Conservation (phyloP, 1,140 invertebrate genomes). For the Aphaenogaster rudis region DNA sequence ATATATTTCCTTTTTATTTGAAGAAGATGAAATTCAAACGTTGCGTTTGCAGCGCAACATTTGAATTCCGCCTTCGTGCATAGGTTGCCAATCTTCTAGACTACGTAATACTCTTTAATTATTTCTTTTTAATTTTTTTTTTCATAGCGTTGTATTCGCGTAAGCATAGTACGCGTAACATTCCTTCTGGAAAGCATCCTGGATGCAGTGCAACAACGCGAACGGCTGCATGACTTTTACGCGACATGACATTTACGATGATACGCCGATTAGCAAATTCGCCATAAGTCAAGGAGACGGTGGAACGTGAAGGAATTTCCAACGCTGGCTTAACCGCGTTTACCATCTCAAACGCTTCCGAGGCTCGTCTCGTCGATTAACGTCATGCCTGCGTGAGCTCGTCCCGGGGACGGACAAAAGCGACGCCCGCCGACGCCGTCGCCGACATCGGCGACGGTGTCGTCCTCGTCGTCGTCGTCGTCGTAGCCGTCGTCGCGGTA, state of each 20-base stretch:
- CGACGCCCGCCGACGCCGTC: conserved; percentile 51
- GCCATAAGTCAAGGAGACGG: conserved; percentile 31
- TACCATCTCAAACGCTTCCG: conserved; percentile 51
- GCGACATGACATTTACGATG: background rate
- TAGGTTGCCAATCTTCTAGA: background rate
- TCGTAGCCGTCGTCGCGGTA: conserved; percentile 50
- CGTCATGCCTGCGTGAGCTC: conserved; percentile 53
- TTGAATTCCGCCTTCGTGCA: background rate
- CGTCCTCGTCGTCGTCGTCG: conserved; percentile 31
- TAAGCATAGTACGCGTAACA: background rate
- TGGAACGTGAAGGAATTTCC: conserved; percentile 49
- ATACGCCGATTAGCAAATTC: conserved; percentile 42
- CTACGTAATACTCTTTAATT: background rate
- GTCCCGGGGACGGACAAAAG: conserved; percentile 63
- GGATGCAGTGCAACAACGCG: background rate
- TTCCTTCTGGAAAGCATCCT: background rate
- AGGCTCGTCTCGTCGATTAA: conserved; percentile 68
- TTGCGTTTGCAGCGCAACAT: too few relatives aligned
- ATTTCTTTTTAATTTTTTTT: background rate
- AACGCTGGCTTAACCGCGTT: conserved; percentile 50
- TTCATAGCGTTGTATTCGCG: background rate
- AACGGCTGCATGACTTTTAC: background rate
- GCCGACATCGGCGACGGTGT: conserved; percentile 16
- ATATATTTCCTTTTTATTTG: too few relatives aligned
- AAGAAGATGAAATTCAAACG: too few relatives aligned